A percentile compares a stretch with the other conserved stretches of the same genome.
Evolutionary conservation across 2,888 invertebrate species (phyloP).

Genomic region (Rhingia campestris): DNA sequence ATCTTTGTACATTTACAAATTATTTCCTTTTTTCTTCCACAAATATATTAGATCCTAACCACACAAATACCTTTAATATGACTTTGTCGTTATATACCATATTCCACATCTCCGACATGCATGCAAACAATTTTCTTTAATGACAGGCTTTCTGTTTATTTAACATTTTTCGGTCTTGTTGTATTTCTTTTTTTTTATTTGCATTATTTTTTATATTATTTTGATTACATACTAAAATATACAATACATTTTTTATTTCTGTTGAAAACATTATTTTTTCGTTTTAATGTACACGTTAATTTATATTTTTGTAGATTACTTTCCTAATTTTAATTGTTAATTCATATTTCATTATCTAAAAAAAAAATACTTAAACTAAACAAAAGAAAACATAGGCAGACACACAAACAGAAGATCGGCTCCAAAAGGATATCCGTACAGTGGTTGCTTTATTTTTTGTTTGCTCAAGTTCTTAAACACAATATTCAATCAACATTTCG

Average conservation of each 20-base stretch:
- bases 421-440: conserved; percentile 17
- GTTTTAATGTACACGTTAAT: conserved; percentile 58
- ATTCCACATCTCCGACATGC: conserved; percentile 2
- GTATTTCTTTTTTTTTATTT: conserved; percentile 14
- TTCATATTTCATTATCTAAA: conserved; percentile 67
- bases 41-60: conserved; percentile 12
- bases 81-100: neutral
- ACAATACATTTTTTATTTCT: conserved; percentile 55
- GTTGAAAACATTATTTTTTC: conserved; percentile 6
- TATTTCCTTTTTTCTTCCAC: conserved; percentile 1
- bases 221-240: conserved; percentile 63
- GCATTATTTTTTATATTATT: conserved; percentile 41
- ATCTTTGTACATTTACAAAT: conserved; percentile 65
- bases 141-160: conserved; percentile 29
- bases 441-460: conserved; percentile 12
- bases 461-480: conserved; percentile 3
- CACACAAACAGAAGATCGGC: conserved; percentile 30
- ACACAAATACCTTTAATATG: conserved; percentile 12
- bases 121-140: conserved; percentile 9
- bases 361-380: conserved; percentile 55
- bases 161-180: conserved; percentile 5
- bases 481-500: conserved; percentile 5
- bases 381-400: conserved; percentile 38
- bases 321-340: conserved; percentile 50
- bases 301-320: conserved; percentile 49